A percentile compares a stretch with the other conserved stretches of the same genome.
Conservation (phyloP, 1,140 invertebrate species). For the Drosophila repletoides region DNA sequence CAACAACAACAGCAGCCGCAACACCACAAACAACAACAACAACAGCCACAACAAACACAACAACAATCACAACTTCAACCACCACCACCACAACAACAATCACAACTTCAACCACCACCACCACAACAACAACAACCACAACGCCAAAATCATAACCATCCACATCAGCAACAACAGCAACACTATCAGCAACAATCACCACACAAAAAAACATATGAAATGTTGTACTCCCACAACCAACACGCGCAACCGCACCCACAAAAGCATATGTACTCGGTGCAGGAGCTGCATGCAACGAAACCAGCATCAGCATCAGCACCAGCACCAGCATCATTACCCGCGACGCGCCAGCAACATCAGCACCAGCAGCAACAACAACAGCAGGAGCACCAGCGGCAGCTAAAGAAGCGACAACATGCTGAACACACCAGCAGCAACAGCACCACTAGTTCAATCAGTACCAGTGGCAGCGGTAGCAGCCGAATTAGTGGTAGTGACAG, state of each 20-base stretch:
- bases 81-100: constrained; percentile 24
- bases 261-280: constrained; percentile 7
- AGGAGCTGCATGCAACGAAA: constrained; percentile 7
- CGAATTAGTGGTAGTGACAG: background rate
- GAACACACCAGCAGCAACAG: constrained; percentile 39
- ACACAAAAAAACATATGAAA: constrained; percentile 68
- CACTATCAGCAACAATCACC: constrained; percentile 37
- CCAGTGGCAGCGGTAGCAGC: constrained; percentile 5
- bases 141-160: constrained; percentile 9
- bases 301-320: constrained; percentile 10
- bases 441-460: constrained; percentile 46
- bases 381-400: constrained; percentile 58
- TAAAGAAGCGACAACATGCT: constrained; percentile 58
- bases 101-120: constrained; percentile 28
- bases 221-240: constrained; percentile 82
- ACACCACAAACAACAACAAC: constrained; percentile 10
- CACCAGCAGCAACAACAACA: constrained; percentile 31
- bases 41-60: constrained; percentile 8
- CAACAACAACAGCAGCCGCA: constrained; percentile 31
- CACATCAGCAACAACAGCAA: constrained; percentile 19
- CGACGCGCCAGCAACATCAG: constrained; percentile 55
- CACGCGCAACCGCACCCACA: constrained; percentile 46
- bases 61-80: constrained; percentile 13
- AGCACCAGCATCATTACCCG: constrained; percentile 24
- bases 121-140: constrained; percentile 7